Evolutionary conservation across 2,888 invertebrate species (phyloP).

Genomic region (Acronicta psi): DNA sequence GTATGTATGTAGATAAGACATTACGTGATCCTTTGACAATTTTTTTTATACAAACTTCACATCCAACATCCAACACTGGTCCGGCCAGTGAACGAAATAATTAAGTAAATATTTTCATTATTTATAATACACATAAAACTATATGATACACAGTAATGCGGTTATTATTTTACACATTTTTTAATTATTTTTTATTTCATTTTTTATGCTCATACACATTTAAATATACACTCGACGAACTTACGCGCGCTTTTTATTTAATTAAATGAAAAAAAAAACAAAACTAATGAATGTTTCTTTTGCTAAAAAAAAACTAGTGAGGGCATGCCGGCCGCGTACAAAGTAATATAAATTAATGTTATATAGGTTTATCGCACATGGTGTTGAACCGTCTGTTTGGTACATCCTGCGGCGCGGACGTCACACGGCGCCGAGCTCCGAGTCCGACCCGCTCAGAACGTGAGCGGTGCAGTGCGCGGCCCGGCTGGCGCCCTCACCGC

Average conservation of each 20-base stretch:
- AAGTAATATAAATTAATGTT: slow-evolving; percentile 11
- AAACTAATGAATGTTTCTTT: slow-evolving; percentile 50
- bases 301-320: slow-evolving; percentile 50
- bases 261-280: slow-evolving; percentile 42
- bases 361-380: slow-evolving; percentile 29
- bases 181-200: slow-evolving; percentile 49
- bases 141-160: slow-evolving; percentile 76
- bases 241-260: slow-evolving; percentile 36
- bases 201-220: slow-evolving; percentile 53
- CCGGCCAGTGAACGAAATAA: slow-evolving; percentile 72
- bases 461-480: background rate
- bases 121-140: slow-evolving; percentile 75
- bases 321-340: slow-evolving; percentile 35
- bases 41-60: slow-evolving; percentile 11
- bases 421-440: background rate
- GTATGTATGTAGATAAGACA: background rate
- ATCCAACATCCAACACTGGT: slow-evolving; percentile 62
- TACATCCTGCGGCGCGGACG: too few species aligned
- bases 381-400: too few species aligned
- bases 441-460: slow-evolving; percentile 1
- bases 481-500: slow-evolving; percentile 50
- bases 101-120: slow-evolving; percentile 54
- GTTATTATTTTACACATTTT: slow-evolving; percentile 70
- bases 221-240: slow-evolving; percentile 49
- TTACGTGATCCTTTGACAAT: slow-evolving; percentile 14